Evolutionary conservation across 2,888 invertebrate species (phyloP).

Genomic region (Eurytoma adleriae): DNA sequence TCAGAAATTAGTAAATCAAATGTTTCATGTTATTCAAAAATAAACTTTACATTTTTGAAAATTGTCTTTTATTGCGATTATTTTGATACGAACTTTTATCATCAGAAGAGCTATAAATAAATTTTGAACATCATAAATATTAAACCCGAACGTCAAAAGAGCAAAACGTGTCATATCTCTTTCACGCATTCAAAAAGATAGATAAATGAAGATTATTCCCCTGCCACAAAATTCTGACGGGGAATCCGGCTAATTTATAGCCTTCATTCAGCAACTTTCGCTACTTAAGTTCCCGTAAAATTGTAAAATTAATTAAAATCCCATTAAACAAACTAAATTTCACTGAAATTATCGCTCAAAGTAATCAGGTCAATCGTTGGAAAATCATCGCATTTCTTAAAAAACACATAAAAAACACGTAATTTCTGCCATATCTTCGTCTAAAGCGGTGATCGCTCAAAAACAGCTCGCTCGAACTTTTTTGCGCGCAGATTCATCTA

Average conservation of each 20-base stretch:
- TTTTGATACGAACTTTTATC: conserved; percentile 17
- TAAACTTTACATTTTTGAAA: not conserved
- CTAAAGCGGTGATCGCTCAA: not conserved
- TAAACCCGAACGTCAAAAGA: conserved; percentile 37
- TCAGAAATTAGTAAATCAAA: too few species aligned
- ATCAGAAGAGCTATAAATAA: conserved; percentile 42
- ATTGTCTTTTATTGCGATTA: conserved; percentile 8
- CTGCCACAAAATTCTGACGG: conserved; percentile 33
- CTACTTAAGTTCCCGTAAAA: not conserved
- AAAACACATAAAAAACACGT: too few species aligned
- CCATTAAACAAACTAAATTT: too few species aligned
- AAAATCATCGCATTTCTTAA: not conserved
- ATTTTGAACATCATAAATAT: conserved; percentile 46
- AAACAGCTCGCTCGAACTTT: not conserved
- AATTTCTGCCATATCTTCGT: not conserved
- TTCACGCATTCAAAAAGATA: conserved; percentile 40
- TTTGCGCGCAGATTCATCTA: conserved; percentile 40
- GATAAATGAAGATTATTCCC: conserved; percentile 40
- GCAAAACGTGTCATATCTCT: conserved; percentile 30
- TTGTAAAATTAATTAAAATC: not conserved
- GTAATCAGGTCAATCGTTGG: not conserved
- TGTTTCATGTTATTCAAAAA: not conserved
- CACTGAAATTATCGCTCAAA: too few species aligned
- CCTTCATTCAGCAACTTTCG: conserved; percentile 28
- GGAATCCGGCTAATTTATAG: conserved; percentile 37